Percentiles rank a stretch among this genome's conserved stretches.
These are phyloP conservation scores for Microplitis demolitor DNA, from an alignment of 1,140 invertebrate species.

Conservation along the genomic window DNA sequence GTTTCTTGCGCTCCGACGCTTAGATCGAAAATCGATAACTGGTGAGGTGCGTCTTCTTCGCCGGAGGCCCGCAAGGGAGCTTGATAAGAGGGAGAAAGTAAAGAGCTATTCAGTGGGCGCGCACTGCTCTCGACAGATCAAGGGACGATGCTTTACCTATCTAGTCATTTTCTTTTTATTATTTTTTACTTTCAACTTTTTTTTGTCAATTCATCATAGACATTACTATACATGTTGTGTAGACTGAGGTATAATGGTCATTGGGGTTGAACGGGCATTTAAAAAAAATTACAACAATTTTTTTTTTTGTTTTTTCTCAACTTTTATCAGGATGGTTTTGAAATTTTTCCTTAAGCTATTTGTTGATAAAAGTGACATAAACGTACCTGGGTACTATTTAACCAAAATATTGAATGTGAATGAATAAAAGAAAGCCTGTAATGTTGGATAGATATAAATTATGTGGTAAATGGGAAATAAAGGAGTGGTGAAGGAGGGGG, in stretches of 20 bases:
- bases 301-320: too few relatives aligned
- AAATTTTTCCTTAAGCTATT: too few relatives aligned
- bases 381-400: too few relatives aligned
- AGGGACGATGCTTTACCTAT: not conserved
- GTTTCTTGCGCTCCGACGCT: conserved; percentile 42
- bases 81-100: not conserved
- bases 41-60: conserved; percentile 18
- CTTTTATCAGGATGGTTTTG: too few relatives aligned
- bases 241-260: too few relatives aligned
- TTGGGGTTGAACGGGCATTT: too few relatives aligned
- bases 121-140: conserved; percentile 9
- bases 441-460: not conserved
- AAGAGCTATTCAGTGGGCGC: conserved; percentile 6
- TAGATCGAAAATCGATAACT: conserved; percentile 54
- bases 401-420: not conserved
- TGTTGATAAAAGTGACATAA: too few relatives aligned
- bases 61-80: not conserved
- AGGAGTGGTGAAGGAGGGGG: too few relatives aligned
- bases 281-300: too few relatives aligned
- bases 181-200: not conserved
- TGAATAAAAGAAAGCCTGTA: conserved; percentile 1
- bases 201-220: conserved; percentile 14
- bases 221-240: not conserved
- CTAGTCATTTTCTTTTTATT: conserved; percentile 3
- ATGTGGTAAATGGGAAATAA: not conserved